phyloP scores from a whole-genome alignment of 2,113 vertebrate genomes.

The Panthera tigris region DNA sequence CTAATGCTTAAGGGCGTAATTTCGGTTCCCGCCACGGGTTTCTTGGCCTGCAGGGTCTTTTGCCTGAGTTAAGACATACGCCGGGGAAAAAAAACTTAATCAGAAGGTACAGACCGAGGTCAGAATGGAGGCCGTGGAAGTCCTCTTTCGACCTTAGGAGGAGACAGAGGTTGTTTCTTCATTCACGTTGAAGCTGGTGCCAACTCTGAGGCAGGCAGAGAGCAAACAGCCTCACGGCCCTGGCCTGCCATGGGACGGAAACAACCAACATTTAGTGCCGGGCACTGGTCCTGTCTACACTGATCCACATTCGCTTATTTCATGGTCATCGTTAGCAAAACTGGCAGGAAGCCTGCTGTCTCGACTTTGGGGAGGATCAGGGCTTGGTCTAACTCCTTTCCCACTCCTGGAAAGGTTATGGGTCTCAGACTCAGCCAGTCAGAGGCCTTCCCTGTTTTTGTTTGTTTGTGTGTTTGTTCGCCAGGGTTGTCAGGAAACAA shows the following conservation, averaged over 20 bases:
- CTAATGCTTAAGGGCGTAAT: background rate
- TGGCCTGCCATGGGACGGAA: fast-evolving
- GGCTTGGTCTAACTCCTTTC: background rate
- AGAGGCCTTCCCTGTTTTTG: background rate
- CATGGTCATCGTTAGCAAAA: background rate
- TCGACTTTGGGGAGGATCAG: background rate
- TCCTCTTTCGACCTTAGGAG: background rate
- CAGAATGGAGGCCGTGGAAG: background rate
- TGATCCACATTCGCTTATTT: background rate
- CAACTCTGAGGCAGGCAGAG: background rate
- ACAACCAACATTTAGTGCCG: fast-evolving
- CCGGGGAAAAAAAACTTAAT: background rate
- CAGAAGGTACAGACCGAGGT: background rate
- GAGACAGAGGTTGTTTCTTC: background rate
- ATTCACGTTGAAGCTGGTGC: background rate
- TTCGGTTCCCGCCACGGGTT: background rate
- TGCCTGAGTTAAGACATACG: background rate
- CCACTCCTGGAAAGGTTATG: background rate
- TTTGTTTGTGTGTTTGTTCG: background rate
- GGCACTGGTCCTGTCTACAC: fast-evolving
- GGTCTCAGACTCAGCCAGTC: background rate
- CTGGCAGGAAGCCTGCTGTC: fast-evolving
- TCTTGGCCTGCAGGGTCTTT: background rate
- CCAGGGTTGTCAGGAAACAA: background rate
- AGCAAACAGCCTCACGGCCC: background rate